A percentile compares a stretch with the other conserved stretches of the same genome.
phyloP scores from a whole-genome alignment of 2,113 vertebrate species.

The Psilopogon haemacephalus region DNA sequence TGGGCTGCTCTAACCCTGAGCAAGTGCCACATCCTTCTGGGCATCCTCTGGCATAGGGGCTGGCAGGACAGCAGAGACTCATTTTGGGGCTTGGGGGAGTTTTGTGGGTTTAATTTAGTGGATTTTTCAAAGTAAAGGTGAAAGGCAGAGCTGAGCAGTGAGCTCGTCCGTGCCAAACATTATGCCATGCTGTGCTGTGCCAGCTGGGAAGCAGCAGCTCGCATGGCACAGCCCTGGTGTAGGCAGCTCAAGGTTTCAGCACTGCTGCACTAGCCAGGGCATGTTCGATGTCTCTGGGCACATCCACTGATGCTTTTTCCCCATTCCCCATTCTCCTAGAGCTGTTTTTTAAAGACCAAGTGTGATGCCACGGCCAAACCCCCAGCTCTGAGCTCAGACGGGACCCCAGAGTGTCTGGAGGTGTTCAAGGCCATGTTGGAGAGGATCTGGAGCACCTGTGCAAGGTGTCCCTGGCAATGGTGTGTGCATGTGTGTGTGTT shows the following conservation, averaged over 20 bases:
- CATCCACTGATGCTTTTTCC: background rate
- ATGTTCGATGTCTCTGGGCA: background rate
- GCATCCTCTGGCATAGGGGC: background rate
- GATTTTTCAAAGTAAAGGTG: background rate
- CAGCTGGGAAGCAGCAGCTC: background rate
- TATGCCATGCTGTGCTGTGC: accelerated
- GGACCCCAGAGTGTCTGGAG: background rate
- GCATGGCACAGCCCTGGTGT: accelerated
- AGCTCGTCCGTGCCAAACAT: accelerated
- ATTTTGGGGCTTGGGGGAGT: background rate
- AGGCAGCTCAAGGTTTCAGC: background rate
- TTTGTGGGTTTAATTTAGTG: constrained; percentile 21
- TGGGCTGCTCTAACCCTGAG: background rate
- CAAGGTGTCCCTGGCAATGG: no score
- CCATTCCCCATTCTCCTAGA: accelerated
- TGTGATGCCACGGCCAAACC: background rate
- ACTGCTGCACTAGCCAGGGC: accelerated
- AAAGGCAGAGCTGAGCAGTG: background rate
- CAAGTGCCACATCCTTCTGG: background rate
- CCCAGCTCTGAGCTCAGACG: background rate
- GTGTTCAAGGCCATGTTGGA: no score
- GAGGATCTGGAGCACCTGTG: no score
- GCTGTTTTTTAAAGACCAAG: background rate
- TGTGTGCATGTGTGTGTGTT: no score
- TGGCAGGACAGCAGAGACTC: background rate